Evolutionary conservation across 2,888 invertebrate species (phyloP).

Genomic region (Calameuta idolon): DNA sequence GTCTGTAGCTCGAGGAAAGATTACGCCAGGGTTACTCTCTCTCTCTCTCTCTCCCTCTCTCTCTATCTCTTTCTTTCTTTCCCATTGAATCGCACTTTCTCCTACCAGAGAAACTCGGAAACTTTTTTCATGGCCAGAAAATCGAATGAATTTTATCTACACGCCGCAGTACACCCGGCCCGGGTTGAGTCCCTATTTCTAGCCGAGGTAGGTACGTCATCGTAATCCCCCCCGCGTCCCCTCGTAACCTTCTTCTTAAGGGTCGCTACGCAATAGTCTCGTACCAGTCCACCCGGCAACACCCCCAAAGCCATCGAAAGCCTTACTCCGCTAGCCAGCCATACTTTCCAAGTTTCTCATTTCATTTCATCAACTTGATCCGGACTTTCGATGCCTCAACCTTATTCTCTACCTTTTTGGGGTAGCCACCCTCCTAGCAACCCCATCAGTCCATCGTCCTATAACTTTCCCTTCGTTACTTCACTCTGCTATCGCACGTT

Average conservation of each 20-base stretch:
- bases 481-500: conserved; percentile 21
- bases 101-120: background rate
- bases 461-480: too few species aligned
- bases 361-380: conserved; percentile 48
- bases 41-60: conserved; percentile 6
- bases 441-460: background rate
- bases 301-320: conserved; percentile 25
- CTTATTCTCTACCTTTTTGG: conserved; percentile 16
- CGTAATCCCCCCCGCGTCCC: background rate
- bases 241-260: conserved; percentile 6
- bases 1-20: background rate
- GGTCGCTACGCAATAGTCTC: conserved; percentile 15
- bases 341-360: conserved; percentile 38
- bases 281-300: too few species aligned
- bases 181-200: conserved; percentile 30
- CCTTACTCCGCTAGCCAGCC: conserved; percentile 35
- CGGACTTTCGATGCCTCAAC: conserved; percentile 36
- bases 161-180: conserved; percentile 38
- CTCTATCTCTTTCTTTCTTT: background rate
- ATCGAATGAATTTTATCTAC: conserved; percentile 48
- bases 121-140: background rate
- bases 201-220: background rate
- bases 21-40: conserved; percentile 10
- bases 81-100: background rate
- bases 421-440: background rate